Percentiles rank a stretch among this genome's conserved stretches.
Conservation (phyloP, 2,888 invertebrate genomes). For the Orthonychiurus folsomi region DNA sequence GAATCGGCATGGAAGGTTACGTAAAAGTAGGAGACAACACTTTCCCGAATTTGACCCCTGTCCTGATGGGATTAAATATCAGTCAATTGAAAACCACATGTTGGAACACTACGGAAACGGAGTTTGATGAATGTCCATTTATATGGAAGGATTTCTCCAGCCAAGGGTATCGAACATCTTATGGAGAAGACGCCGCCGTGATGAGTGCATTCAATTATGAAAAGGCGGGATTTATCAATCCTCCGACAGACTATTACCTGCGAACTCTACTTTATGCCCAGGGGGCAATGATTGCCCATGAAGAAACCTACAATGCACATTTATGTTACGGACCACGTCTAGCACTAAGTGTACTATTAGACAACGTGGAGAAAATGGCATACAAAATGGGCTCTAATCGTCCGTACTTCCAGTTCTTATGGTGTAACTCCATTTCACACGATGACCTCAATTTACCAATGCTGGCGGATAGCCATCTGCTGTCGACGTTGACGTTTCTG, state of each 20-base stretch:
- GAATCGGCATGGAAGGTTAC: constrained; percentile 74
- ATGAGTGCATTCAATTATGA: constrained; percentile 74
- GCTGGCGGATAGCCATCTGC: constrained; percentile 59
- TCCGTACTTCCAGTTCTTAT: constrained; percentile 71
- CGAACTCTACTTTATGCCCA: constrained; percentile 59
- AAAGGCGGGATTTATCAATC: constrained; percentile 62
- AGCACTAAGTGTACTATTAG: constrained; percentile 61
- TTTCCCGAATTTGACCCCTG: constrained; percentile 77
- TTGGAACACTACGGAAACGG: constrained; percentile 51
- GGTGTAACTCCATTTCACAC: constrained; percentile 74
- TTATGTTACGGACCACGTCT: constrained; percentile 55
- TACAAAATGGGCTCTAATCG: constrained; percentile 49
- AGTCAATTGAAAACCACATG: constrained; percentile 58
- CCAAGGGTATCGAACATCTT: constrained; percentile 63
- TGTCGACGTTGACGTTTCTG: constrained; percentile 52
- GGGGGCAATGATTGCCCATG: constrained; percentile 59
- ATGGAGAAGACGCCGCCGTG: constrained; percentile 70
- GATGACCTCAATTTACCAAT: constrained; percentile 71
- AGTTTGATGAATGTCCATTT: constrained; percentile 70
- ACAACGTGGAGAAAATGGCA: constrained; percentile 60
- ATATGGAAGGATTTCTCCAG: constrained; percentile 72
- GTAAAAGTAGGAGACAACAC: constrained; percentile 93
- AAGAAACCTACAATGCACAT: constrained; percentile 55
- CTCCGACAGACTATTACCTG: constrained; percentile 77
- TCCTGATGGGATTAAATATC: constrained; percentile 62